A percentile compares a stretch with the other conserved stretches of the same genome.
These are phyloP conservation scores for Baronia brevicornis DNA, from an alignment of 2,888 invertebrate genomes.

Conservation along the genomic window DNA sequence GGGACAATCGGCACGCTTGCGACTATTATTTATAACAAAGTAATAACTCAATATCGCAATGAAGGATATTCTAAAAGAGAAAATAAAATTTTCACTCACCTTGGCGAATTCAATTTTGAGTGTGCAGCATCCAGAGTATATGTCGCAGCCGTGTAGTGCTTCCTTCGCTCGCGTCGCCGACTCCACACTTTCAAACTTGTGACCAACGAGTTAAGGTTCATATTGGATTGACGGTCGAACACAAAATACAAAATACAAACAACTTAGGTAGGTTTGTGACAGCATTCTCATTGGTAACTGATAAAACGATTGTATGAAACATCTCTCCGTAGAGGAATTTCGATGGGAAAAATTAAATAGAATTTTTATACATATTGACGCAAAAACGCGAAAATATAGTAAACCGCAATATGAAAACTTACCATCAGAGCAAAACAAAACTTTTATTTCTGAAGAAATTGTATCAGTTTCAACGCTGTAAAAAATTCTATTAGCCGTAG, in stretches of 20 bases:
- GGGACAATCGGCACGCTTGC: too few species aligned
- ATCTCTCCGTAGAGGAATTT: slow-evolving; percentile 4
- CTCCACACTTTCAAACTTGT: slow-evolving; percentile 94
- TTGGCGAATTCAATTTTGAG: slow-evolving; percentile 99
- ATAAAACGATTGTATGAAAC: slow-evolving; percentile 5
- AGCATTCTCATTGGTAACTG: neutral
- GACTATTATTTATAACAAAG: neutral
- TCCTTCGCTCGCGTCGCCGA: slow-evolving; percentile 96
- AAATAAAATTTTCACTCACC: slow-evolving; percentile 77
- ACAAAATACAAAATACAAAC: slow-evolving; percentile 10
- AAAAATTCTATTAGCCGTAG: too few species aligned
- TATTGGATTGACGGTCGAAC: slow-evolving; percentile 19
- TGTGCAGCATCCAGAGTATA: slow-evolving; percentile 99
- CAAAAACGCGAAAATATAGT: too few species aligned
- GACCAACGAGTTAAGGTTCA: slow-evolving; percentile 73
- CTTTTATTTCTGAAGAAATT: too few species aligned
- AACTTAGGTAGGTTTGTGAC: slow-evolving; percentile 1
- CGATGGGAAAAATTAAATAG: neutral
- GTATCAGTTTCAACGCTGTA: too few species aligned
- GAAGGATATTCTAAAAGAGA: neutral
- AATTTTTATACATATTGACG: neutral
- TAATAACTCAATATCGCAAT: slow-evolving; percentile 6
- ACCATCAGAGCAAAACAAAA: too few species aligned
- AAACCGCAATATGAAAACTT: too few species aligned
- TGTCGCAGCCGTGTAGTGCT: slow-evolving; percentile 97